A percentile compares a stretch with the other conserved stretches of the same genome.
These are phyloP conservation scores for Phoenicopterus ruber DNA, from an alignment of 2,113 vertebrate species.

Conservation along the genomic window DNA sequence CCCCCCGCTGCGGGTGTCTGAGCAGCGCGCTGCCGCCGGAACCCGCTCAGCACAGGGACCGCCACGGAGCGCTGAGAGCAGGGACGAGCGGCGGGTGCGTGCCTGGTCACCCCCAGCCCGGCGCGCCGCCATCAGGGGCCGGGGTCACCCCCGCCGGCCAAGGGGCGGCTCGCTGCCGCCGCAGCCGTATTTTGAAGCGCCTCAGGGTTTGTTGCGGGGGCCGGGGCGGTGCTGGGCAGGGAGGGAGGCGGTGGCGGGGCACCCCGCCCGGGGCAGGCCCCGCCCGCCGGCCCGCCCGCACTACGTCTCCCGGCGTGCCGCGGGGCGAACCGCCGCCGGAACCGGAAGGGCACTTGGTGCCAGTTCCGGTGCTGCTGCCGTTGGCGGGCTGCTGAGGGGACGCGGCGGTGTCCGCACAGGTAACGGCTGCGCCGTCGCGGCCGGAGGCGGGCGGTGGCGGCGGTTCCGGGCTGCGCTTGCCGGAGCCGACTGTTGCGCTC, in stretches of 20 bases:
- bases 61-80: too few relatives aligned
- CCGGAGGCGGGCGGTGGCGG: neutral
- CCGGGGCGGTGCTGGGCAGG: rapidly evolving
- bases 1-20: too few relatives aligned
- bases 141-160: too few relatives aligned
- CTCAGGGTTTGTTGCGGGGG: rapidly evolving
- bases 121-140: too few relatives aligned
- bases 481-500: neutral
- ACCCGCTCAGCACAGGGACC: rapidly evolving
- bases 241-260: neutral
- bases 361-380: rapidly evolving
- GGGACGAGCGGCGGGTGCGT: rapidly evolving
- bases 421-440: rapidly evolving
- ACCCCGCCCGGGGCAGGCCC: neutral
- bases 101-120: too few relatives aligned
- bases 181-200: rapidly evolving
- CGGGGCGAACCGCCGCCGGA: neutral
- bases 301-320: constrained; percentile 12
- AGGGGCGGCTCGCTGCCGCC: too few relatives aligned
- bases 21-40: neutral
- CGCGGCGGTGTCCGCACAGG: rapidly evolving
- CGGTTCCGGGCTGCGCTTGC: too few relatives aligned
- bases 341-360: rapidly evolving
- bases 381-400: rapidly evolving
- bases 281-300: neutral